Base-by-base conservation (phyloP, 2,888 invertebrate species). In the Drosophila glabriapex region DNA sequence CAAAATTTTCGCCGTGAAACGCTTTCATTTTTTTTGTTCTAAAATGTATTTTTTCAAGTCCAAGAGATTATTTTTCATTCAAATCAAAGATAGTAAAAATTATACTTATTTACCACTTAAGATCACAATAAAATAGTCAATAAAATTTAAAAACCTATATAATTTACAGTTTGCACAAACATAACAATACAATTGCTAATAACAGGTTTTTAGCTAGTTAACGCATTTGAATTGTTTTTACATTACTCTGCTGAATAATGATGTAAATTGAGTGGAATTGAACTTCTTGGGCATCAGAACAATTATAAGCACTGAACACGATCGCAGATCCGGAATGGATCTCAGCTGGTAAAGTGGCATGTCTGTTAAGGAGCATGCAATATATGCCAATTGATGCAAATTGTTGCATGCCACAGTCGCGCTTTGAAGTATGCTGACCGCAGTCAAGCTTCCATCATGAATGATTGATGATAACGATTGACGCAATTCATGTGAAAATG, bases 341-440 rank as follows among this genome's bases (percentile, higher is more conserved):
- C 60, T 66, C 19, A 49, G n/a, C 50, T 54, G 28, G 55, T 53
- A 31, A 66, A 62, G 52, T 54, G 65, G 74, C 68, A 83, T 77
- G 78, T 69, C 65, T 73, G 73, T 66, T 67, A 77, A 78, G 78
- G 22, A 59, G 68, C 87, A 77, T 83, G 83, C 87, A 86, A 89
- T 72, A 54, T 67, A 70, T 37, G 53, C 35, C 70, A 85, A 85
- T 85, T 89, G 70, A 82, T 65, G 71, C 65, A 84, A 89, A 78
- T 87, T 73, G 82, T 84, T 73, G 87, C 85, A 86, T 89, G 77
- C 80, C 46, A 76, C 69, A 72, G 61, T 71, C 55, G 6, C 39
- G 33, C 35, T 50, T 59, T 46, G 35, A 68, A 55, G 43, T 73
- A 58, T 63, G 62, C 43, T 19, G 43, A 29, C 71, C 39, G 25